These are phyloP conservation scores for Trachymyrmex cornetzi DNA, from an alignment of 1,140 invertebrate genomes.

Conservation along the genomic window DNA sequence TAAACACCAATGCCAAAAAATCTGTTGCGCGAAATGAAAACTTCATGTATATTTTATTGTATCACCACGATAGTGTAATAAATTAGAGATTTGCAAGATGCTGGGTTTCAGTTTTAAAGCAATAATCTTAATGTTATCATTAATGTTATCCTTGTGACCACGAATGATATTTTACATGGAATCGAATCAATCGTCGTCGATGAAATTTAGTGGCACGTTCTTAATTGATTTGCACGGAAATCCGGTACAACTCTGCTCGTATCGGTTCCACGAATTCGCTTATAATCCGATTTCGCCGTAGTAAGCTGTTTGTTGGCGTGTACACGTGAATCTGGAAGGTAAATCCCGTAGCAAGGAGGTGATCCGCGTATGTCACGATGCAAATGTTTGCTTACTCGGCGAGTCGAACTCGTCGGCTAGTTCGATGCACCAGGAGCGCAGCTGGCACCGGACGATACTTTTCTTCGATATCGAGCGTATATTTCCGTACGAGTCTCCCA, in stretches of 20 bases:
- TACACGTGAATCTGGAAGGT: slow-evolving; percentile 78
- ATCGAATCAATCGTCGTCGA: slow-evolving; percentile 35
- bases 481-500: slow-evolving; percentile 20
- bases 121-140: neutral
- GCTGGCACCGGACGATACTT: slow-evolving; percentile 28
- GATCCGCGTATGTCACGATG: slow-evolving; percentile 78
- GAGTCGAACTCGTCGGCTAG: slow-evolving; percentile 66
- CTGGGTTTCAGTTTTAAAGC: neutral
- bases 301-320: slow-evolving; percentile 80
- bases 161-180: slow-evolving; percentile 6
- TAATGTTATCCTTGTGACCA: neutral
- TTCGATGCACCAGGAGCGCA: slow-evolving; percentile 22
- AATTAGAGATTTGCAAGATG: slow-evolving; percentile 6
- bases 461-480: slow-evolving; percentile 41
- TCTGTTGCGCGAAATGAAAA: neutral
- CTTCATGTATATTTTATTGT: neutral
- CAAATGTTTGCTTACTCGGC: slow-evolving; percentile 81
- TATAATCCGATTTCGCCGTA: slow-evolving; percentile 80
- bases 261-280: slow-evolving; percentile 68
- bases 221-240: slow-evolving; percentile 73
- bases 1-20: neutral
- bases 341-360: slow-evolving; percentile 77
- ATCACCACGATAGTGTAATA: neutral
- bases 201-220: slow-evolving; percentile 52
- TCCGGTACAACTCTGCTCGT: slow-evolving; percentile 59